Evolutionary conservation across 92 coral and sea anemone species (phyloP).

Genomic region (Actinostola sp.): DNA sequence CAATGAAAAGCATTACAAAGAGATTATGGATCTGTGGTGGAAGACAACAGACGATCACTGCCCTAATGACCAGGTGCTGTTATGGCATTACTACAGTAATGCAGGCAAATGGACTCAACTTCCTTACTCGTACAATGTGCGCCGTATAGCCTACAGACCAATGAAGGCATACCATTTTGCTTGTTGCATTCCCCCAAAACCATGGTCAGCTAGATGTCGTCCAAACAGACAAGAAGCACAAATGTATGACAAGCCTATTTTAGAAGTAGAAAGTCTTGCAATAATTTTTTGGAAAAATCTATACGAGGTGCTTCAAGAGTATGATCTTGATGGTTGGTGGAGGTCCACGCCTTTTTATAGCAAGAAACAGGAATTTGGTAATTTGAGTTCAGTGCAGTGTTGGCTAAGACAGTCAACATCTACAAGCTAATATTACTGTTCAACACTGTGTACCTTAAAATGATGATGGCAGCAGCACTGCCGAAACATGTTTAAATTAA

Average conservation of each 20-base stretch:
- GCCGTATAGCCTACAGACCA: no score
- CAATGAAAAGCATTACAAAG: constrained; percentile 25
- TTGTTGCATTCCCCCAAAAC: constrained; percentile 71
- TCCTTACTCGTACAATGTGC: constrained; percentile 17
- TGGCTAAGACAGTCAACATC: no score
- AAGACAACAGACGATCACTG: constrained; percentile 54
- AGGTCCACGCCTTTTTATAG: constrained; percentile 59
- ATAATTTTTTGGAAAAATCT: constrained; percentile 70
- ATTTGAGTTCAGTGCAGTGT: constrained; percentile 40
- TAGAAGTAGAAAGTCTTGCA: constrained; percentile 49
- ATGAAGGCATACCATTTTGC: constrained; percentile 80
- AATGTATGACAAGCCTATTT: constrained; percentile 53
- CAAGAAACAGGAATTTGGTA: constrained; percentile 63
- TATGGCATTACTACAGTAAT: constrained; percentile 76
- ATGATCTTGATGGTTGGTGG: constrained; percentile 75
- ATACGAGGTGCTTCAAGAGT: constrained; percentile 57
- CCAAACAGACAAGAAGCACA: constrained; percentile 68
- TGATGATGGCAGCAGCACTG: no score
- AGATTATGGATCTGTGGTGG: constrained; percentile 59
- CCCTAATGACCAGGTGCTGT: constrained; percentile 73
- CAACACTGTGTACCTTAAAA: no score
- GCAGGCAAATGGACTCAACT: constrained; percentile 47
- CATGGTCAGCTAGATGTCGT: constrained; percentile 72
- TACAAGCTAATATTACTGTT: no score
- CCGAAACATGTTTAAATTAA: no score